A percentile compares a stretch with the other conserved stretches of the same genome.
phyloP scores from a whole-genome alignment of 2,888 invertebrate species.

The Nomada lathburiana region DNA sequence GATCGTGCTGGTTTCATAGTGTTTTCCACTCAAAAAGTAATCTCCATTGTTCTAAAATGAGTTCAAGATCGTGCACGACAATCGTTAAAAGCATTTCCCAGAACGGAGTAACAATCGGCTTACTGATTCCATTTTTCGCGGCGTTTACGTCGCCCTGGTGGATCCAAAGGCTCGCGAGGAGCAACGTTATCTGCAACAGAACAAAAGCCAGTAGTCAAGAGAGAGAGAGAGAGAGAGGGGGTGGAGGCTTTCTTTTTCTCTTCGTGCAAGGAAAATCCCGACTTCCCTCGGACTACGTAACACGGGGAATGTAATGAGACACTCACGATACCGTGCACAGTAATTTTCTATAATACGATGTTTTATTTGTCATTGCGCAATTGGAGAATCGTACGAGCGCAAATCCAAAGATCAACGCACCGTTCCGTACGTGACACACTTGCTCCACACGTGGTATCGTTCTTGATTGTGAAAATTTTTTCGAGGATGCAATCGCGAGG shows the following conservation, averaged over 20 bases:
- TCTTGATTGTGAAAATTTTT: conserved; percentile 51
- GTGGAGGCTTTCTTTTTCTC: conserved; percentile 2
- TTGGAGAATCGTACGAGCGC: conserved; percentile 44
- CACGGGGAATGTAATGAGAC: conserved; percentile 40
- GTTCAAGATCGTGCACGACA: conserved; percentile 37
- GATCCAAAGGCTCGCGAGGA: conserved; percentile 62
- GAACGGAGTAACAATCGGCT: conserved; percentile 49
- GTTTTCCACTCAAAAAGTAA: not conserved
- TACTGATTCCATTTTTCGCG: conserved; percentile 70
- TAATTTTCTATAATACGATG: conserved; percentile 65
- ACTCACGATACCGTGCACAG: conserved; percentile 62
- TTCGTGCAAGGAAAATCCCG: conserved; percentile 33
- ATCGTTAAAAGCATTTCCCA: conserved; percentile 36
- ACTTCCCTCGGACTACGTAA: conserved; percentile 58
- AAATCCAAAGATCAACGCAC: conserved; percentile 71
- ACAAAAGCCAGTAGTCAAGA: conserved; percentile 15
- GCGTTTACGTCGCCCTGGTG: conserved; percentile 60
- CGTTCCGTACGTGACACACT: conserved; percentile 58
- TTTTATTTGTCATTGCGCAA: conserved; percentile 73
- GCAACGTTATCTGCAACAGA: conserved; percentile 65
- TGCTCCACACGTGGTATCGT: conserved; percentile 7
- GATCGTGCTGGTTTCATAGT: not conserved
- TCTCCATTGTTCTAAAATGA: conserved; percentile 29
- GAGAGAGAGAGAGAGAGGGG: not conserved
- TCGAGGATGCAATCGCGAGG: conserved; percentile 7